Evolutionary conservation across 2,888 invertebrate species (phyloP), one percentile per base, ranked within the genome.

Genomic region (Ophion obscuratus): DNA sequence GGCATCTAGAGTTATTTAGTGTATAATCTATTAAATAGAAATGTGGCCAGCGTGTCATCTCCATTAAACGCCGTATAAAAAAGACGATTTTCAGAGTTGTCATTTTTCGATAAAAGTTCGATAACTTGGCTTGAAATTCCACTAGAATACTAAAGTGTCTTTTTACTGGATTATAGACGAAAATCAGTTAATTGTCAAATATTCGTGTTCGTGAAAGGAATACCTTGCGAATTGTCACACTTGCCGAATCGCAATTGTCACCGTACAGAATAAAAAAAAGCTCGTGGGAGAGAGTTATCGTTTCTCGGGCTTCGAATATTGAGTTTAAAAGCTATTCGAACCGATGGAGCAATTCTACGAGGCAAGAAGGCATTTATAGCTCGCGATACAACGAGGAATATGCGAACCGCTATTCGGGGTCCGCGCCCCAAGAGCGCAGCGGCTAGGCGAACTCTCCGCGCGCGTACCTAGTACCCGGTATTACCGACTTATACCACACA

Each of bases 391-490:
- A 92, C 93, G 92, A 92, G 89, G 92, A 93, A 92, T 93, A 93
- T 92, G 93, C 92, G 92, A 91, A 91, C 91, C 92, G 91, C 93
- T 93, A 93, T 93, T 93, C 91, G 83, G 83, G 81, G 83, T 81
- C 81, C 86, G 86, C 81, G 83, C 59, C 59, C 70, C 31, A 77
- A 67, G 71, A 64, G 75, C 81, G 64, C 66, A 40, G 47, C 47
- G 77, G 77, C 86, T 83, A 81, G 67, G 81, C 57, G 75, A 81
- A 81, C 81, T 67, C 81, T 81, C 81, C 90, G 91, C 92, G 92
- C 90, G 91, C 92, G 92, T 91, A 91, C 91, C 92, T 91, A 92
- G 92, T 91, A 92, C 91, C 91, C 91, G 91, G 92, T 92, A 93
- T 92, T 93, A 93, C 93, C 91, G 92, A 92, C 79, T 77, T 68